Conservation (phyloP, 2,797 vertebrate species). For the Myotis myotis region DNA sequence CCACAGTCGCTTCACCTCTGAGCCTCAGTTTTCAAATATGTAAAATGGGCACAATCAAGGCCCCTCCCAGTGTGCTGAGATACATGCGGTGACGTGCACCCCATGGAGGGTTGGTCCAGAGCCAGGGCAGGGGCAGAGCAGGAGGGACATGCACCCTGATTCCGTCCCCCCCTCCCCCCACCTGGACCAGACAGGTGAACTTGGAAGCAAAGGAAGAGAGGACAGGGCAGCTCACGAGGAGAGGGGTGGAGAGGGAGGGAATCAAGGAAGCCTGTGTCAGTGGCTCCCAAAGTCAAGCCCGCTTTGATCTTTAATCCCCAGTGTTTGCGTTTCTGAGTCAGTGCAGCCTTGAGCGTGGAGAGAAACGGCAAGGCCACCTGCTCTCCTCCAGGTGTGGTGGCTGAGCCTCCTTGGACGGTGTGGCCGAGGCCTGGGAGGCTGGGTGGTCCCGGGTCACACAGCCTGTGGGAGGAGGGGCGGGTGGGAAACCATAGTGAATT, state of each 20-base stretch:
- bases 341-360: neutral
- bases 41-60: neutral
- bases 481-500: neutral
- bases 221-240: neutral
- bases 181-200: neutral
- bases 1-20: neutral
- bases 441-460: neutral
- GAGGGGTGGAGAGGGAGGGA: no score
- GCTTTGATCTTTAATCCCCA: neutral
- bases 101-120: neutral
- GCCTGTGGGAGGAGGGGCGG: neutral
- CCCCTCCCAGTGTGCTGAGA: neutral
- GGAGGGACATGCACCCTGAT: neutral
- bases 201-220: neutral
- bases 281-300: neutral
- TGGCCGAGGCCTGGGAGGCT: neutral
- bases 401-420: neutral
- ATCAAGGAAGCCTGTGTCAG: no score
- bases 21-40: neutral
- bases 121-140: neutral
- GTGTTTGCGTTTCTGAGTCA: neutral
- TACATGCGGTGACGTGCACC: no score
- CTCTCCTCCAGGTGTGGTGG: neutral
- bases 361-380: neutral
- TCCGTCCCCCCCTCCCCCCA: neutral